Base-by-base conservation (phyloP, 2,797 vertebrate genomes). In the Sus cebifrons region DNA sequence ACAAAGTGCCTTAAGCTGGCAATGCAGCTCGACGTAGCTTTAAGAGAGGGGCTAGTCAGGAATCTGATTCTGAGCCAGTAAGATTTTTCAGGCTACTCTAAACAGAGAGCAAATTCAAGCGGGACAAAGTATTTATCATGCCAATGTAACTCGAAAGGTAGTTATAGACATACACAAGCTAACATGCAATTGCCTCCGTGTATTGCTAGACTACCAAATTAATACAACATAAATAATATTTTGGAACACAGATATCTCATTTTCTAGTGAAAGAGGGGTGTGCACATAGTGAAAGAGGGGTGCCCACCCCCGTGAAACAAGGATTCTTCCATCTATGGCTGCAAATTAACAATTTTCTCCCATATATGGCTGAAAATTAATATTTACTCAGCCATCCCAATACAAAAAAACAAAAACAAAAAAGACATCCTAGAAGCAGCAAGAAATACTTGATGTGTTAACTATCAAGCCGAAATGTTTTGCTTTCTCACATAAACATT, bases 21-120 rank as follows among this genome's bases (percentile, higher is more conserved):
- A 98, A 93, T 93, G 96, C 94, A 96, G 90, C 96, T 98, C 97
- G 96, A 91, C 89, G 95, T 79, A 96, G 83, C 97, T 94, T 94
- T 98, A 97, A 95, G 88, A 98, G 96, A 97, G 6, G 23, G 92
- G 54, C 56, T 68, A 85, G n/a, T 94, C 68, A 97, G 86, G 62
- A 96, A 96, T 98, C 95, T 82, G 95, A 97, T 95, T 95, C 93
- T 81, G 96, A 97, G 89, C 70, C 86, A 98, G 84, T 52, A 98
- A 97, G 86, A 93, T 36, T 86, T 96, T 96, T 74, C 79, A 95
- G 29, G 67, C 91, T 93, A 86, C 27, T 75, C 54, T 65, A 90
- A 86, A 82, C 75, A 85, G 82, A 95, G 21, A 95, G 21, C 29
- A 84, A 96, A 83, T 90, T 87, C 79, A 95, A 94, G 58, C 82